Base-by-base conservation (phyloP, 37 sponge, comb jelly and placozoan genomes). In the Amphimedon queenslandica region DNA sequence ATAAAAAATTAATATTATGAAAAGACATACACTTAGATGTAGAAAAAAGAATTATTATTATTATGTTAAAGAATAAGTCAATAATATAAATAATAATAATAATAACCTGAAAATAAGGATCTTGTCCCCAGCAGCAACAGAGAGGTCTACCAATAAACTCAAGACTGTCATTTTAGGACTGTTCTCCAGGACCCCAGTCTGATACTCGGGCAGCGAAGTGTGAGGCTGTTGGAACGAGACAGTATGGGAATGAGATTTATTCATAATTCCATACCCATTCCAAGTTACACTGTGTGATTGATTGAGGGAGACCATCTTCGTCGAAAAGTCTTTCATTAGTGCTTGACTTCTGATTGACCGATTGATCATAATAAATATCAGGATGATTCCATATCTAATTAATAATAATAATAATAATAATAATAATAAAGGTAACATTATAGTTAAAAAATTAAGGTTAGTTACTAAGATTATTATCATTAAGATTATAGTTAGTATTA, bases 361-460 rank as follows among this genome's bases (percentile, higher is more conserved):
- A 78, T 60, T 77, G 77, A 0, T 71, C 40, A 64, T 92, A 83
- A 64, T 93, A 86, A 30, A 98, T 82, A 63, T 98, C 99, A 42
- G 96, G 96, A 66, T 98, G 96, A 60, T 98, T 98, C 99, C 99
- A 98, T 66, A 98, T 90, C 90, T 95, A 47, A 36, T 28, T 57
- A 32, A 40, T 63, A 67, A 32, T 43, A 56, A 77, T 0, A 71
- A 20, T 36, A 79, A 47, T 13, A n/a, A n/a, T n/a, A n/a, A n/a
- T n/a, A n/a, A n/a, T n/a, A n/a, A n/a, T n/a, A n/a, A n/a, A n/a
- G n/a, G n/a, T n/a, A n/a, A n/a, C n/a, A n/a, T n/a, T n/a, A n/a
- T n/a, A n/a, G n/a, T n/a, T n/a, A n/a, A n/a, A n/a, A n/a, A n/a
- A n/a, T n/a, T n/a, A n/a, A n/a, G n/a, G n/a, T n/a, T n/a, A n/a